These are phyloP conservation scores for Microctenopoma steveboyesi DNA, from an alignment of 2,797 vertebrate species.

Conservation along the genomic window DNA sequence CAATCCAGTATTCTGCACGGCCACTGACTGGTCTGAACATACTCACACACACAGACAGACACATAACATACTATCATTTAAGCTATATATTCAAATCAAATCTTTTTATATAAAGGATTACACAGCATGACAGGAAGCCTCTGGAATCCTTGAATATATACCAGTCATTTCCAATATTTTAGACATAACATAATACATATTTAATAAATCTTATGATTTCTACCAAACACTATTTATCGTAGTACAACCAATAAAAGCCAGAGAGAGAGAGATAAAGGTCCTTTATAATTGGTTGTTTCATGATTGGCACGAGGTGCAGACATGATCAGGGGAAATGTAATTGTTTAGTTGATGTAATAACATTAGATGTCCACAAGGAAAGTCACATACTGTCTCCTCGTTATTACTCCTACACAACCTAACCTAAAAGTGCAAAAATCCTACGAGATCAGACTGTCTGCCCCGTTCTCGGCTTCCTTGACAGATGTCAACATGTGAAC, in stretches of 20 bases:
- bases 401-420: conserved; percentile 70
- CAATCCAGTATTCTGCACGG: not conserved
- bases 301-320: conserved; percentile 34
- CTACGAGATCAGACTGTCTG: conserved; percentile 52
- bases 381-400: conserved; percentile 72
- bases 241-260: not conserved
- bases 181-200: not conserved
- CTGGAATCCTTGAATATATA: not conserved
- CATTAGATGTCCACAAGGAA: conserved; percentile 71
- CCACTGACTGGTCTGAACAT: not conserved
- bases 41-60: too few species aligned
- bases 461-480: conserved; percentile 71
- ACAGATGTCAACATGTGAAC: conserved; percentile 81
- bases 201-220: conserved; percentile 5
- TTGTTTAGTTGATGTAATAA: conserved; percentile 82
- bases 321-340: conserved; percentile 78
- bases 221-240: conserved; percentile 9
- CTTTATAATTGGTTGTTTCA: conserved; percentile 51
- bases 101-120: not conserved
- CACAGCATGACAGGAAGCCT: conserved; percentile 1
- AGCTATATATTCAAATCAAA: too few species aligned
- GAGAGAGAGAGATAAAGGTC: not conserved
- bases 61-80: too few species aligned
- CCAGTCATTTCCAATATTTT: not conserved
- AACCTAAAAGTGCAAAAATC: conserved; percentile 61